These are phyloP conservation scores for Oreochromis mossambicus DNA, from an alignment of 2,797 vertebrate species.

Conservation along the genomic window DNA sequence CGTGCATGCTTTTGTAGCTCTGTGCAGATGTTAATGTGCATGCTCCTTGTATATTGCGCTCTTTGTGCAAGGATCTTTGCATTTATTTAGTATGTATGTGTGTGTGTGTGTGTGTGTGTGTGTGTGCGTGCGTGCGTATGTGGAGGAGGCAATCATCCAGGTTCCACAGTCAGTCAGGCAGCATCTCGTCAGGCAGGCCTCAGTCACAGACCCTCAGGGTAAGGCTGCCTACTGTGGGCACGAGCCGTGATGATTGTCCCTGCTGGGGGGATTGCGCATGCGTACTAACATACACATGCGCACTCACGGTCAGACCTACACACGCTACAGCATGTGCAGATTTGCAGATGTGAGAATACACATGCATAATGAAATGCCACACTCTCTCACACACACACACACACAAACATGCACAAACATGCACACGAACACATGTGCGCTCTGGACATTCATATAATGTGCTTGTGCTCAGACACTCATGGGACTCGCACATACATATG, in stretches of 20 bases:
- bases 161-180: conserved; percentile 77
- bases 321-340: not conserved
- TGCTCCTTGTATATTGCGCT: not conserved
- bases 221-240: conserved; percentile 75
- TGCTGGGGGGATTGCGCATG: conserved; percentile 60
- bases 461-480: not conserved
- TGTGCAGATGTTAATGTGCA: not conserved
- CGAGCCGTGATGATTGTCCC: conserved; percentile 77
- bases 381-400: not conserved
- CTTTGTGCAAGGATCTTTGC: conserved; percentile 11
- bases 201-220: conserved; percentile 74
- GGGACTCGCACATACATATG: not conserved
- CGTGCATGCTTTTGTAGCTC: conserved; percentile 4
- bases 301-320: conserved; percentile 14
- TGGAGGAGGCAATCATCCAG: conserved; percentile 53
- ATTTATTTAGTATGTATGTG: conserved; percentile 3
- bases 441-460: not conserved
- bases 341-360: conserved; percentile 22
- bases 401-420: not conserved
- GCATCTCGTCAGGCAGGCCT: conserved; percentile 77
- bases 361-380: not conserved
- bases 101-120: not conserved
- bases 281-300: conserved; percentile 32
- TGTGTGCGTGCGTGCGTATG: not conserved
- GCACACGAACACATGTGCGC: not conserved